Base-by-base conservation (phyloP, 2,888 invertebrate species). In the Pseudanteris insignis region DNA sequence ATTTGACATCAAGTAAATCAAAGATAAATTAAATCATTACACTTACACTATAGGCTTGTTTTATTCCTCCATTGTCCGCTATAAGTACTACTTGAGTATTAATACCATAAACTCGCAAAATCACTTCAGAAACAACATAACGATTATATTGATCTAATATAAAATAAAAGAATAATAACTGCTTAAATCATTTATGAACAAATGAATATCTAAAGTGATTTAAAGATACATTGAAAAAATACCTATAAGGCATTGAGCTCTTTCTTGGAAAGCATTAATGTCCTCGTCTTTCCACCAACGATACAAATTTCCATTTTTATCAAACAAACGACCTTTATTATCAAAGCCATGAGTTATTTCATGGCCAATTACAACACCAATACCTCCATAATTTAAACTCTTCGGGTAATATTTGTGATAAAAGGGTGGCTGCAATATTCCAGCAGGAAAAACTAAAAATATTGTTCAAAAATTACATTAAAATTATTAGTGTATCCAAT, bases 41-140 rank as follows among this genome's bases (percentile, higher is more conserved):
- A 57, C 67, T 72, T 66, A 81, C 82, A 72, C 81, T 80, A 68
- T 91, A 96, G 0, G 96, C 91, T 79, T 96, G 93, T 73, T 96
- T 94, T 43, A 97, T 86, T 0, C 96, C 96, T 0, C 96, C 96
- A 75, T 96, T 96, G 77, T 97, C 97, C 0, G 96, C 96, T 71
- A 97, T 96, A 75, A 97, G 96, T 81, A 96, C 96, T 1, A 92
- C 92, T 82, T 87, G 80, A 0, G 96, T 96, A 70, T 88, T 89
- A 47, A 88, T 83, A 1, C 92, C 91, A 69, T 92, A 89, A 4
- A 92, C 82, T 13, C 86, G 84, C 80, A 90, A 86, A 64, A 88
- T 87, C 37, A 93, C 89, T 73, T 92, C 92, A 0, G 89, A 86
- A 1, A 96, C 88, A 0, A 88, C 84, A 71, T 93, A 96, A 66